phyloP scores from a whole-genome alignment of 2,797 vertebrate species.

The Thripadectes ignobilis region DNA sequence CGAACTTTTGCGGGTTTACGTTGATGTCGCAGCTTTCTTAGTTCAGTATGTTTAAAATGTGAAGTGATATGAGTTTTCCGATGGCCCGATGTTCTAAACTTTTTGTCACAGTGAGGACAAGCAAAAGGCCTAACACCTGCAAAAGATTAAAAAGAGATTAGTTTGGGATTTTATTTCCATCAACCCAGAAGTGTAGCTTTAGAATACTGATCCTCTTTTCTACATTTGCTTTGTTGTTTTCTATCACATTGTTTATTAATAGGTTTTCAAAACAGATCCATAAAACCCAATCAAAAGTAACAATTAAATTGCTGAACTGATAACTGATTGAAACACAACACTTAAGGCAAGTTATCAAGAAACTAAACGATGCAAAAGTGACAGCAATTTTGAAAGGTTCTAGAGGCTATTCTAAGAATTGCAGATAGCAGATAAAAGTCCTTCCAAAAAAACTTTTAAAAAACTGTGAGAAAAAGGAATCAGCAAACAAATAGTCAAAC shows the following conservation, averaged over 20 bases:
- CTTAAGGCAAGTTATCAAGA: background rate
- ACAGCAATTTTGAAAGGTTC: background rate
- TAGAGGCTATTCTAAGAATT: background rate
- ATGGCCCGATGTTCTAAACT: slow-evolving; percentile 96
- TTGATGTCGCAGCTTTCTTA: slow-evolving; percentile 91
- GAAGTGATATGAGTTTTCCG: slow-evolving; percentile 96
- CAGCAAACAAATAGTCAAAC: background rate
- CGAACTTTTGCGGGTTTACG: slow-evolving; percentile 89
- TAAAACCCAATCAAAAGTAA: background rate
- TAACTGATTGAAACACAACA: background rate
- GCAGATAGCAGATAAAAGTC: background rate
- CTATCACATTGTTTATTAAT: background rate
- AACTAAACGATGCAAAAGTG: background rate
- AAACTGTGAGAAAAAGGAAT: background rate
- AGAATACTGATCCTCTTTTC: background rate
- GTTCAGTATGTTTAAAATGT: slow-evolving; percentile 92
- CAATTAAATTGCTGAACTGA: background rate
- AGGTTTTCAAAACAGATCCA: background rate
- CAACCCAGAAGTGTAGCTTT: background rate
- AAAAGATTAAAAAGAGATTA: background rate
- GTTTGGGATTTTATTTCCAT: background rate
- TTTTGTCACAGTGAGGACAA: slow-evolving; percentile 98
- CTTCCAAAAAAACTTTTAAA: background rate
- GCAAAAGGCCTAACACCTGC: slow-evolving; percentile 93
- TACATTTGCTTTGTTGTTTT: background rate